Evolutionary conservation across 2,888 invertebrate genomes (phyloP).

Genomic region (Melinaea marsaeus): DNA sequence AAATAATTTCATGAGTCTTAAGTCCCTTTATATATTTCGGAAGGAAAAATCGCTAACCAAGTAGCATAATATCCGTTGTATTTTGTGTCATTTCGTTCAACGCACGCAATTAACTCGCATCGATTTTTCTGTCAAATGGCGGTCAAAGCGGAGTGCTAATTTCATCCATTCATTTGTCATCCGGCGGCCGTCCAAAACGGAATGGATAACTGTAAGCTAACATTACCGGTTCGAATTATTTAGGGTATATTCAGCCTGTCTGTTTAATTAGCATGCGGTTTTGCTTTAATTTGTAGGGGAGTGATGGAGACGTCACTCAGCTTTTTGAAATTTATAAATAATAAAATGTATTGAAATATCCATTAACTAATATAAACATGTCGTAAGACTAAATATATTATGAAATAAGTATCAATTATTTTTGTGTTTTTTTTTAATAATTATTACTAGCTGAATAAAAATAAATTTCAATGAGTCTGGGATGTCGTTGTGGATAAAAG

Average conservation of each 20-base stretch:
- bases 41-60: too few species aligned
- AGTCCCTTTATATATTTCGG: too few species aligned
- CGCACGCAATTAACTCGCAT: not conserved
- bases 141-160: slow-evolving; percentile 20
- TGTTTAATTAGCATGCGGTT: slow-evolving; percentile 22
- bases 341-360: not conserved
- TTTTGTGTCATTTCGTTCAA: not conserved
- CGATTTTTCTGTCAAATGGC: slow-evolving; percentile 17
- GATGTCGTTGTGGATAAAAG: too few species aligned
- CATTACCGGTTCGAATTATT: slow-evolving; percentile 20
- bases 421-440: too few species aligned
- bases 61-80: not conserved
- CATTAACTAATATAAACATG: too few species aligned
- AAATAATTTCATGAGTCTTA: too few species aligned
- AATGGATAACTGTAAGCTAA: slow-evolving; percentile 16
- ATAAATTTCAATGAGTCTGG: too few species aligned
- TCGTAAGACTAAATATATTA: not conserved
- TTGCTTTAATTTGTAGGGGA: slow-evolving; percentile 16
- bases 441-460: too few species aligned
- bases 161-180: slow-evolving; percentile 8
- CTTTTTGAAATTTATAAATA: not conserved
- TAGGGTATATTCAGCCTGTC: slow-evolving; percentile 19
- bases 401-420: too few species aligned
- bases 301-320: slow-evolving; percentile 6
- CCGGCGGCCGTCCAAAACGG: slow-evolving; percentile 11